These are phyloP conservation scores for Dryobates pubescens DNA, from an alignment of 2,797 vertebrate species.

Conservation along the genomic window DNA sequence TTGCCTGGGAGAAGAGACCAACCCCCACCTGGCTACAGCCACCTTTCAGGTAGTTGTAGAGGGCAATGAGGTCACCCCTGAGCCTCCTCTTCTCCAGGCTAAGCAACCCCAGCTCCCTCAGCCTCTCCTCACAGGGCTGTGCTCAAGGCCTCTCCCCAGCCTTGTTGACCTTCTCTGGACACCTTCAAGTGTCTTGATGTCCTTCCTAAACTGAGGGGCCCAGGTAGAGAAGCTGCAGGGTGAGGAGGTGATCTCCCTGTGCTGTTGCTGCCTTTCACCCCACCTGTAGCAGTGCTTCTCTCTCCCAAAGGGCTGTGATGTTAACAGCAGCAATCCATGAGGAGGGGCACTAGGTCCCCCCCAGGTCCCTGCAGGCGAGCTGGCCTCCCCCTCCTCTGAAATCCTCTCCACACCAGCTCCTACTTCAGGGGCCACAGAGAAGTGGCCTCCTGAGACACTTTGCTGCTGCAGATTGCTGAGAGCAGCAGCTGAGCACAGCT, in stretches of 20 bases:
- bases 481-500: constrained; percentile 1
- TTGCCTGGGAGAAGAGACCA: too few species aligned
- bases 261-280: neutral
- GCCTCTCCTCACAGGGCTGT: too few species aligned
- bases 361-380: neutral
- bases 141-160: too few species aligned
- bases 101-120: too few species aligned
- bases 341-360: rapidly evolving
- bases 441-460: neutral
- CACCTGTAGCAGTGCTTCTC: neutral
- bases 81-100: too few species aligned
- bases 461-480: neutral
- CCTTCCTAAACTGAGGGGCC: too few species aligned
- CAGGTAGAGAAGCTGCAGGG: neutral
- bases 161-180: too few species aligned
- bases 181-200: too few species aligned
- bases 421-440: neutral
- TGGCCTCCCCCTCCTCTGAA: neutral
- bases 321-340: neutral
- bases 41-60: too few species aligned
- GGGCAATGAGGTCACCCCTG: too few species aligned
- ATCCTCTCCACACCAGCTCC: neutral
- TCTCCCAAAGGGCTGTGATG: neutral
- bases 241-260: neutral
- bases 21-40: too few species aligned